A percentile compares a stretch with the other conserved stretches of the same genome.
phyloP scores from a whole-genome alignment of 2,113 vertebrate genomes.

The Ptilonorhynchus violaceus region DNA sequence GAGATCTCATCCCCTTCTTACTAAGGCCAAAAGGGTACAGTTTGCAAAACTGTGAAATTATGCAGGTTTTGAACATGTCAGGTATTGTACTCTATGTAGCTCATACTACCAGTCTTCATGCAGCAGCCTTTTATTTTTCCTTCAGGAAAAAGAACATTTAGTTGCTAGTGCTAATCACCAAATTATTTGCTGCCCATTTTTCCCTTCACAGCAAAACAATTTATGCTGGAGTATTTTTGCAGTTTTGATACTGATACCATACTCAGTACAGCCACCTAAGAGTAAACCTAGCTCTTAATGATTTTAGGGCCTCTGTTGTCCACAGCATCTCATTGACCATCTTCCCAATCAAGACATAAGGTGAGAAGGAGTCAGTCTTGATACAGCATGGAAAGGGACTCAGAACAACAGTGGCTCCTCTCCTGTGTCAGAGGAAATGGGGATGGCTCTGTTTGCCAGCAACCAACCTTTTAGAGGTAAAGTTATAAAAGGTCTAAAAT shows the following conservation, averaged over 20 bases:
- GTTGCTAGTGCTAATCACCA: neutral
- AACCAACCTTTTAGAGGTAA: neutral
- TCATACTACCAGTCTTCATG: neutral
- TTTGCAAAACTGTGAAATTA: neutral
- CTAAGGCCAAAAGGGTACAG: neutral
- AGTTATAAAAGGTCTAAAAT: neutral
- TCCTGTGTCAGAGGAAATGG: neutral
- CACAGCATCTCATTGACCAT: neutral
- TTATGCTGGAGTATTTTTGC: neutral
- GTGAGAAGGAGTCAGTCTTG: fast-evolving
- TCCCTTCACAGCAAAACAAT: neutral
- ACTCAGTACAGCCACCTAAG: neutral
- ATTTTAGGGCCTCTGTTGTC: neutral
- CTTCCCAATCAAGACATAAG: neutral
- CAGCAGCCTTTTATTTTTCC: neutral
- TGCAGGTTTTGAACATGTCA: neutral
- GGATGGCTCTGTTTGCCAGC: neutral
- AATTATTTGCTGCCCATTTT: neutral
- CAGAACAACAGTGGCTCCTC: neutral
- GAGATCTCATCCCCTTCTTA: neutral
- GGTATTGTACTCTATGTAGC: neutral
- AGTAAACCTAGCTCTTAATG: neutral
- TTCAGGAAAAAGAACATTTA: neutral
- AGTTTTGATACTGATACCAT: neutral
- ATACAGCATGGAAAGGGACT: neutral